Evolutionary conservation across 1,140 invertebrate genomes (phyloP).

Genomic region (Asbolus verrucosus): DNA sequence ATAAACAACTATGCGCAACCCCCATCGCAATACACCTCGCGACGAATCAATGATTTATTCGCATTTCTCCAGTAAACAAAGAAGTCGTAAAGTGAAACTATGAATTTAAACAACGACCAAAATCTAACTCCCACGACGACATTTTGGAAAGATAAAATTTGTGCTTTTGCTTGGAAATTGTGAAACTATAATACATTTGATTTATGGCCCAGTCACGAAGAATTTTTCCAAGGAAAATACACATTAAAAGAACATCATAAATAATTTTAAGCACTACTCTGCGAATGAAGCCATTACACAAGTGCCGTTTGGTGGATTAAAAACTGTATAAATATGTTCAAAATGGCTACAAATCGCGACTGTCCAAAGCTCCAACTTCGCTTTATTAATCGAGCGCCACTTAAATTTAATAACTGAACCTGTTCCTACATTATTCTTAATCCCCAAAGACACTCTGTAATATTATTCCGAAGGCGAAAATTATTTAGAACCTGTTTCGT

Average conservation of each 20-base stretch:
- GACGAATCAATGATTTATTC: constrained; percentile 28
- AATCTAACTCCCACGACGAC: constrained; percentile 21
- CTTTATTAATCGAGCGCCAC: constrained; percentile 24
- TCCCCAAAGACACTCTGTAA: constrained; percentile 28
- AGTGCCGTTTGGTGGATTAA: constrained; percentile 33
- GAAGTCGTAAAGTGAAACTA: constrained; percentile 34
- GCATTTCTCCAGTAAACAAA: constrained; percentile 19
- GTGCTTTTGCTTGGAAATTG: constrained; percentile 35
- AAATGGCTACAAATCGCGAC: constrained; percentile 20
- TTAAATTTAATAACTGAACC: constrained; percentile 35
- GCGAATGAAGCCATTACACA: constrained; percentile 27
- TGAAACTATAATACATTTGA: constrained; percentile 37
- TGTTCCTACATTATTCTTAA: constrained; percentile 16
- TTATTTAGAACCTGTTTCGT: constrained; percentile 17
- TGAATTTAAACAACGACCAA: constrained; percentile 16
- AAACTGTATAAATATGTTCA: constrained; percentile 38
- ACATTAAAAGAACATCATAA: constrained; percentile 38
- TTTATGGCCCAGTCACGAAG: constrained; percentile 30
- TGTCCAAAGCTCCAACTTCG: constrained; percentile 23
- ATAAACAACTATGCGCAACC: constrained; percentile 5
- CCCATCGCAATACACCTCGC: constrained; percentile 5
- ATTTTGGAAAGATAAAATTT: constrained; percentile 25
- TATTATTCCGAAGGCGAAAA: constrained; percentile 15
- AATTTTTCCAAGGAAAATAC: constrained; percentile 35
- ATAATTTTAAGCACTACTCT: constrained; percentile 30